Evolutionary conservation across 2,113 vertebrate genomes (phyloP).

Genomic region (Colaptes auratus): DNA sequence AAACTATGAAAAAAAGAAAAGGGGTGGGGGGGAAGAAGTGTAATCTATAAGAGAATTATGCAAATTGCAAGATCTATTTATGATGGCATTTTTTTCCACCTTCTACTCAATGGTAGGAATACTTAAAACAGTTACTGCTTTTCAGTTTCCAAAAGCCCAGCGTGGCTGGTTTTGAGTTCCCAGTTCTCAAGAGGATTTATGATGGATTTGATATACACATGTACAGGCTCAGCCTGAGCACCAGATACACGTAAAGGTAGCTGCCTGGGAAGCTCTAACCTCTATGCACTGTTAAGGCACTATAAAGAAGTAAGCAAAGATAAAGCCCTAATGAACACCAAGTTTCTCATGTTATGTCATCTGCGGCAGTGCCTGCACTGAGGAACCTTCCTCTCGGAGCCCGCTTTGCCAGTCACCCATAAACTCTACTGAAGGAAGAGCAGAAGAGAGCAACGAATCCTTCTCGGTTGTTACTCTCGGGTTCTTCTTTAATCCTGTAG

Average conservation of each 20-base stretch:
- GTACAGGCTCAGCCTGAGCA: neutral
- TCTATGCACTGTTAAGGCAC: neutral
- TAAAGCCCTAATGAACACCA: neutral
- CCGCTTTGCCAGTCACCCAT: accelerated
- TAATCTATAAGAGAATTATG: too few species aligned
- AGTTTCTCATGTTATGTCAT: neutral
- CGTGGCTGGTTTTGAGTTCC: neutral
- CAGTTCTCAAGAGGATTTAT: neutral
- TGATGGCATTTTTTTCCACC: neutral
- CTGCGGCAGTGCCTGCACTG: neutral
- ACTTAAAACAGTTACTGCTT: neutral
- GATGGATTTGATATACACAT: accelerated
- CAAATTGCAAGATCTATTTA: neutral
- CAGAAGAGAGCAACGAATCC: accelerated
- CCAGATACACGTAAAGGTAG: neutral
- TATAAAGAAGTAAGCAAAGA: neutral
- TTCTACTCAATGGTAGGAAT: neutral
- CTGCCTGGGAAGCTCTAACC: neutral
- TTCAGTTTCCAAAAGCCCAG: neutral
- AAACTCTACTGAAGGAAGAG: accelerated
- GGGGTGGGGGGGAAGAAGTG: too few species aligned
- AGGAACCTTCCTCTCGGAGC: neutral
- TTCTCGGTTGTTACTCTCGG: neutral
- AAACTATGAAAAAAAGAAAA: neutral
- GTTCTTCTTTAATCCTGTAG: neutral